Evolutionary conservation across 1,140 invertebrate genomes (phyloP).

Genomic region (Drosophila novamexicana): DNA sequence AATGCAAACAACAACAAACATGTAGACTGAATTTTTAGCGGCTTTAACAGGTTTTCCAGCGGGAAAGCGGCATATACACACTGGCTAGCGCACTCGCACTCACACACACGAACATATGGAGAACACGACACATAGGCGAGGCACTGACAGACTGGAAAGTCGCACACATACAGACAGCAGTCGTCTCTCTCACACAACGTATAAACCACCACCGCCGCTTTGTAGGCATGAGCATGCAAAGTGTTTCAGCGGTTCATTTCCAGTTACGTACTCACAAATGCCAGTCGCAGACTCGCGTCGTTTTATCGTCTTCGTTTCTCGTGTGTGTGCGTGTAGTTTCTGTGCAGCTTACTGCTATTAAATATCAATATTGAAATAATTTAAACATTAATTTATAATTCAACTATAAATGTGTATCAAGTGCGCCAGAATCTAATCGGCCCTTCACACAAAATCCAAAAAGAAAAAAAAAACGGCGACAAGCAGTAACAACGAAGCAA

Average conservation of each 20-base stretch:
- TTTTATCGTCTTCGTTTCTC: conserved; percentile 51
- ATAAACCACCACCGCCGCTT: conserved; percentile 63
- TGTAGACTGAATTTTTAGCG: conserved; percentile 73
- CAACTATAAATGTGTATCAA: conserved; percentile 28
- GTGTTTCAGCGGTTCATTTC: conserved; percentile 68
- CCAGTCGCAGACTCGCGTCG: conserved; percentile 68
- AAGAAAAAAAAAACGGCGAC: conserved; percentile 37
- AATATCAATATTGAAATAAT: conserved; percentile 50
- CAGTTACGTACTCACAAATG: conserved; percentile 66
- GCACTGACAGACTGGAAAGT: conserved; percentile 67
- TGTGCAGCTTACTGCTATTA: conserved; percentile 43
- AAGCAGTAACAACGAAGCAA: conserved; percentile 52
- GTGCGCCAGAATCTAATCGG: conserved; percentile 23
- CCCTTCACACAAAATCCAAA: conserved; percentile 26
- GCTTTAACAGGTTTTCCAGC: conserved; percentile 80
- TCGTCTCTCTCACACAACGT: conserved; percentile 62
- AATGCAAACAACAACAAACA: conserved; percentile 78
- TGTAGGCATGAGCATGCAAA: conserved; percentile 59
- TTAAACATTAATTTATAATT: conserved; percentile 32
- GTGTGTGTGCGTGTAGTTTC: conserved; percentile 55
- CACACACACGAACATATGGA: conserved; percentile 28
- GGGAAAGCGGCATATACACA: conserved; percentile 52
- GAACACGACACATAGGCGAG: conserved; percentile 64
- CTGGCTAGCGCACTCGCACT: conserved; percentile 44
- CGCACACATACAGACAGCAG: conserved; percentile 46